These are phyloP conservation scores for Hoplodrina ambigua DNA, from an alignment of 2,888 invertebrate species.

Conservation along the genomic window DNA sequence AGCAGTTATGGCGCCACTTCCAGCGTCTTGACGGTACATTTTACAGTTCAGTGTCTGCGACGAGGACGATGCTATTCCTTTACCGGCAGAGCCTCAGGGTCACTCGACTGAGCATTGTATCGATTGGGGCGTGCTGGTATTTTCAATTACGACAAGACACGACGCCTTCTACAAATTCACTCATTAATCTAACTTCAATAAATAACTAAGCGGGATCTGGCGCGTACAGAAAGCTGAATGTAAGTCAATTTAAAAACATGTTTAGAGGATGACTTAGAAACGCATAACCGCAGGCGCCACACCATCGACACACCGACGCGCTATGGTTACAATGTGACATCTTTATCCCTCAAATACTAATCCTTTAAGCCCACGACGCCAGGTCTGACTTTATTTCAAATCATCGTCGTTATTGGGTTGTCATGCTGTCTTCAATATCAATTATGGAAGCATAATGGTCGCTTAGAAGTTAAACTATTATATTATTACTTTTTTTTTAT, in stretches of 20 bases:
- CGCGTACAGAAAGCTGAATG: neutral
- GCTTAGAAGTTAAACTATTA: too few relatives aligned
- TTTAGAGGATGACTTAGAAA: constrained; percentile 27
- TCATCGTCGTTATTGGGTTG: neutral
- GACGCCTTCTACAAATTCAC: neutral
- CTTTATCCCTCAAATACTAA: constrained; percentile 15
- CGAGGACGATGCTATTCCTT: neutral
- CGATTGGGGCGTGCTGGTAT: constrained; percentile 20
- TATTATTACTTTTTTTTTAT: too few relatives aligned
- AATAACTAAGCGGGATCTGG: neutral
- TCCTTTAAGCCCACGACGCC: neutral
- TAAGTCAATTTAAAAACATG: neutral
- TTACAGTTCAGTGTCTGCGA: neutral
- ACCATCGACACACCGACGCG: neutral
- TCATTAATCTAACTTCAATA: constrained; percentile 4
- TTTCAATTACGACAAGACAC: constrained; percentile 35
- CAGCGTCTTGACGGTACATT: neutral
- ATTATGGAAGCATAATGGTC: too few relatives aligned
- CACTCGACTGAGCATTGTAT: constrained; percentile 35
- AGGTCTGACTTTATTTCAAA: neutral
- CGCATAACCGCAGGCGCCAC: constrained; percentile 40
- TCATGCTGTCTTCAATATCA: too few relatives aligned
- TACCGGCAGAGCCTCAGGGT: constrained; percentile 35
- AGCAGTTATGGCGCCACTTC: too few relatives aligned
- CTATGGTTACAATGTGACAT: neutral